Evolutionary conservation across 2,888 invertebrate genomes (phyloP).

Genomic region (Cantharis nigra): DNA sequence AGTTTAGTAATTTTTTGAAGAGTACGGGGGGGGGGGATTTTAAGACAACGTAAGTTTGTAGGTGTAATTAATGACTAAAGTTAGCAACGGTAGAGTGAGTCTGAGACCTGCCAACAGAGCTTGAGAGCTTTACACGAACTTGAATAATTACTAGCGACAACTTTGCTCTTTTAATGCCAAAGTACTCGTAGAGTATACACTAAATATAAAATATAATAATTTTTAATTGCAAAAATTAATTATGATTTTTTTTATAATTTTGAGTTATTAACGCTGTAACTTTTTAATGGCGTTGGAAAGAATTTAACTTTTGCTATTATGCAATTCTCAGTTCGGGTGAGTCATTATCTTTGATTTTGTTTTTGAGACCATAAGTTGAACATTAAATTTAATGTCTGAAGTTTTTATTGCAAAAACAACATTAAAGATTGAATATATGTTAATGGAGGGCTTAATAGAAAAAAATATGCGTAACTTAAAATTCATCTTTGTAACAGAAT

Average conservation of each 20-base stretch:
- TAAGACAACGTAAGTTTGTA: constrained; percentile 44
- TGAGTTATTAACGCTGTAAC: neutral
- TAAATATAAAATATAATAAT: constrained; percentile 46
- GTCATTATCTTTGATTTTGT: neutral
- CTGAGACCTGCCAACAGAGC: constrained; percentile 47
- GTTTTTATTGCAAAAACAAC: neutral
- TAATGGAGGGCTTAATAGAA: constrained; percentile 2
- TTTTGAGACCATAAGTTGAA: neutral
- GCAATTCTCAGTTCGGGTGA: neutral
- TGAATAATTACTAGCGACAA: constrained; percentile 53
- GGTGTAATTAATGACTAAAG: constrained; percentile 52
- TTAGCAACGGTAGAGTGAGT: constrained; percentile 47
- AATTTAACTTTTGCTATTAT: neutral
- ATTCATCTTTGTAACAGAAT: constrained; percentile 36
- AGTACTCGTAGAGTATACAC: constrained; percentile 43
- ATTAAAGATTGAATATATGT: neutral
- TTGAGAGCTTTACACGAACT: constrained; percentile 52
- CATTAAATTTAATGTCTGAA: constrained; percentile 1
- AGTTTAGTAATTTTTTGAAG: neutral
- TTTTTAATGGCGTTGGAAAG: neutral
- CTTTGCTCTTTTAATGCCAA: constrained; percentile 47
- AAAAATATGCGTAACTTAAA: constrained; percentile 31
- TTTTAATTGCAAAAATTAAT: constrained; percentile 32
- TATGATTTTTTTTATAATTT: neutral
- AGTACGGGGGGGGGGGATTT: constrained; percentile 23